Base-by-base conservation (phyloP, 2,797 vertebrate genomes). In the Melanotaenia nigrans region DNA sequence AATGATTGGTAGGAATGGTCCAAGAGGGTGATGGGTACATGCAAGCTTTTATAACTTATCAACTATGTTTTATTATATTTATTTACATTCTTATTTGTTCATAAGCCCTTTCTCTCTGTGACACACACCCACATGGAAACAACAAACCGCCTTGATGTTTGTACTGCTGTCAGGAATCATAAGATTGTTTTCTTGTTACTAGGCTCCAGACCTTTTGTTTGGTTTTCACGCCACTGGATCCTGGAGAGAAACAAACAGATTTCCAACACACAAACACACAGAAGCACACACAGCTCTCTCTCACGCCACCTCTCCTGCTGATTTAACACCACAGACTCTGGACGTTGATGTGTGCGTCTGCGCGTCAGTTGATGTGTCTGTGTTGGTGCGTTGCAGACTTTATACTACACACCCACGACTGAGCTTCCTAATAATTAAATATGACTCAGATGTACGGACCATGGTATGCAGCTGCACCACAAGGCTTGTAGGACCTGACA, bases 381-480 rank as follows among this genome's bases (percentile, higher is more conserved):
- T 78, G 42, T 85, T 32, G 6, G 45, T 82, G 56, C 56, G 61
- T 51, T 42, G 60, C 59, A 81, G 63, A 76, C 67, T 81, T 78
- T 80, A 71, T 77, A 60, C 66, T 64, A 72, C 79, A 84, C 87
- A 78, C 38, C 68, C 71, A 78, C 70, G 51, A 83, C 77, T 82
- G 72, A 85, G 81, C 85, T 85, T 85, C 75, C 79, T 91, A 92
- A 92, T 94, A 89, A 89, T 86, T 90, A 89, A 92, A 90, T 74
- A 72, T 71, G 89, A 90, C 87, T 88, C 77, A 73, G 74, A 89
- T 79, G 71, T 74, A 56, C 65, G 85, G 90, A 87, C 82, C 73
- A 6, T 79, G 64, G 63, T 45, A 78, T 79, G 85, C 75, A 85
- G 79, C 73, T 79, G 68, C 66, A 82, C 75, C 77, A 61, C 73